Evolutionary conservation across 2,888 invertebrate species (phyloP).

Genomic region (Lepeophtheirus nordmannii): DNA sequence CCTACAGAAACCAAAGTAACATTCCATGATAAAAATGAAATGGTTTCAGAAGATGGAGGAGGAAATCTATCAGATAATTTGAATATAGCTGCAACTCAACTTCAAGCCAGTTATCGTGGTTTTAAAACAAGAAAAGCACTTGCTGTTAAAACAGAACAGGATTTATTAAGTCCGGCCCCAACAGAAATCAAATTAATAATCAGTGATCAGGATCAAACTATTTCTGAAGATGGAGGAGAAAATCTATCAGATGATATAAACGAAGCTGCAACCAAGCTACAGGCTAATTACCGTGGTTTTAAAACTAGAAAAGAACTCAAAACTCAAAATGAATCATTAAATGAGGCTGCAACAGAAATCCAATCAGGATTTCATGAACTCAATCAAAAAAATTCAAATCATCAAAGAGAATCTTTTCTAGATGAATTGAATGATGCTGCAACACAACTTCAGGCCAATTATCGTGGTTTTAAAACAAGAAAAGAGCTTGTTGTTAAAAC

Average conservation of each 20-base stretch:
- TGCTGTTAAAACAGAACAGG: neutral
- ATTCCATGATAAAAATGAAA: slow-evolving; percentile 9
- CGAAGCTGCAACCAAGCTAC: slow-evolving; percentile 16
- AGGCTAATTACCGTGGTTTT: slow-evolving; percentile 12
- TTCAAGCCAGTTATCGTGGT: neutral
- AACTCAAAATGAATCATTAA: neutral
- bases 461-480: slow-evolving; percentile 2
- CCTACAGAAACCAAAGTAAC: neutral
- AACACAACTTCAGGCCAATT: neutral
- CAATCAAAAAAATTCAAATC: neutral
- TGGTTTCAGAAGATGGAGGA: slow-evolving; percentile 1
- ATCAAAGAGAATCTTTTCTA: too few relatives aligned
- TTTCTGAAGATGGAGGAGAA: slow-evolving; percentile 12
- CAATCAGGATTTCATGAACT: neutral
- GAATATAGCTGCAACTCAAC: neutral
- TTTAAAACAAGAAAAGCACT: neutral
- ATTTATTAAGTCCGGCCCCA: slow-evolving; percentile 1
- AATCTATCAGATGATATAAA: neutral
- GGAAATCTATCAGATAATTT: neutral
- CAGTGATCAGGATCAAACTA: neutral
- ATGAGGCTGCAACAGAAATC: neutral
- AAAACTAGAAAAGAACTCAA: slow-evolving; percentile 7
- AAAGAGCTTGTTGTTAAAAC: neutral
- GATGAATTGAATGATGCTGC: neutral
- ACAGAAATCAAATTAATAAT: slow-evolving; percentile 2